Percentiles rank a stretch among this genome's conserved stretches.
Evolutionary conservation across 1,140 invertebrate species (phyloP).

Genomic region (Aethina tumida): DNA sequence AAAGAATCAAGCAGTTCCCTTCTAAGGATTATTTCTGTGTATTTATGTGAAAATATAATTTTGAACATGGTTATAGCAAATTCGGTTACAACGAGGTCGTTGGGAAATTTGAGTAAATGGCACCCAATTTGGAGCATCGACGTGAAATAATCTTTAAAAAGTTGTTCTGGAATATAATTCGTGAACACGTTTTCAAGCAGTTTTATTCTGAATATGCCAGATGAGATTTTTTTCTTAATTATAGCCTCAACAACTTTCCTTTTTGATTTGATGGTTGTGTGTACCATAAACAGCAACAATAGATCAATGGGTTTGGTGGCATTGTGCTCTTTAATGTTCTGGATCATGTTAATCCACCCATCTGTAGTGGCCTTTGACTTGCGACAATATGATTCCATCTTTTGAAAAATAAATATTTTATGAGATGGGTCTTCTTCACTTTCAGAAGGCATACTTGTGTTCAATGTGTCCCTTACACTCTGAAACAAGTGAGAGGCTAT

Average conservation of each 20-base stretch:
- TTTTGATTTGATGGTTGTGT: slow-evolving; percentile 33
- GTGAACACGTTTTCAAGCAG: slow-evolving; percentile 33
- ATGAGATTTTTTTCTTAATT: slow-evolving; percentile 35
- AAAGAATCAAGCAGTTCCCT: slow-evolving; percentile 27
- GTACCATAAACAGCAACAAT: slow-evolving; percentile 36
- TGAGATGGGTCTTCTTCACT: slow-evolving; percentile 18
- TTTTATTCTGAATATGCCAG: slow-evolving; percentile 33
- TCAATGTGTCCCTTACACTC: slow-evolving; percentile 25
- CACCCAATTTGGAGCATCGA: slow-evolving; percentile 36
- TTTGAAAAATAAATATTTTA: slow-evolving; percentile 25
- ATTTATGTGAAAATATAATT: slow-evolving; percentile 21
- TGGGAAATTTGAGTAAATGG: slow-evolving; percentile 17
- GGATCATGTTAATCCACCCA: slow-evolving; percentile 26
- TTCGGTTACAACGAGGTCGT: slow-evolving; percentile 16
- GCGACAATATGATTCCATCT: slow-evolving; percentile 16
- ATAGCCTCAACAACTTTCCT: slow-evolving; percentile 35
- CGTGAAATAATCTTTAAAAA: slow-evolving; percentile 34
- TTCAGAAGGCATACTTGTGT: slow-evolving; percentile 20
- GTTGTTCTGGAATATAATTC: slow-evolving; percentile 30
- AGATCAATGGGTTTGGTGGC: slow-evolving; percentile 37
- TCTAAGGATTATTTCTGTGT: slow-evolving; percentile 16
- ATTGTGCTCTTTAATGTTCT: slow-evolving; percentile 14
- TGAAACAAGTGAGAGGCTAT: slow-evolving; percentile 6
- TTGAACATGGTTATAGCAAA: slow-evolving; percentile 23
- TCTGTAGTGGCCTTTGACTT: slow-evolving; percentile 21